These are phyloP conservation scores for Sinella curviseta DNA, from an alignment of 1,140 invertebrate species.

Conservation along the genomic window DNA sequence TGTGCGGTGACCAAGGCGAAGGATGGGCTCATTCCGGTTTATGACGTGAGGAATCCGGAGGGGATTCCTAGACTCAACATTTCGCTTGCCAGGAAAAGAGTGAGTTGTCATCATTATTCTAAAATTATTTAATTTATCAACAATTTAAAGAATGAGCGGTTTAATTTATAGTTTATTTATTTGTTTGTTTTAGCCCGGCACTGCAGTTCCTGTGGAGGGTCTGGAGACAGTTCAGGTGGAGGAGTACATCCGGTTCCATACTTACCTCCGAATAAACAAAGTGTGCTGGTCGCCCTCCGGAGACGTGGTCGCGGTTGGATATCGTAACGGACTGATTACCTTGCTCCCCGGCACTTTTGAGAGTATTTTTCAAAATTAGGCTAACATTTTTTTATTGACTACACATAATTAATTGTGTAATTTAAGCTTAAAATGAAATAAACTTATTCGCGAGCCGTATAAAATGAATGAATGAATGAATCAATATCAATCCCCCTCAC, in stretches of 20 bases:
- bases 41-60: not conserved
- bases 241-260: conserved; percentile 29
- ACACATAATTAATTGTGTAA: too few species aligned
- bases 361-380: not conserved
- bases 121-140: not conserved
- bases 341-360: conserved; percentile 23
- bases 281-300: conserved; percentile 38
- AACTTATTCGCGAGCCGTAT: too few species aligned
- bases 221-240: not conserved
- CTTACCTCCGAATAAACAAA: conserved; percentile 37
- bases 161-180: not conserved
- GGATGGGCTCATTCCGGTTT: not conserved
- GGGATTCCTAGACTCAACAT: conserved; percentile 30
- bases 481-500: too few species aligned
- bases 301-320: conserved; percentile 32
- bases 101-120: conserved; percentile 13
- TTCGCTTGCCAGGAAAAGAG: conserved; percentile 30
- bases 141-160: not conserved
- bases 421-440: too few species aligned
- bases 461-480: too few species aligned
- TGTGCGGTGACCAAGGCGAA: not conserved
- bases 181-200: not conserved
- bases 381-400: too few species aligned
- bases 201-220: not conserved
- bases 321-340: conserved; percentile 37